Evolutionary conservation across 2,113 vertebrate genomes (phyloP), one percentile per base, ranked within the genome.

Genomic region (Oxyura jamaicensis): DNA sequence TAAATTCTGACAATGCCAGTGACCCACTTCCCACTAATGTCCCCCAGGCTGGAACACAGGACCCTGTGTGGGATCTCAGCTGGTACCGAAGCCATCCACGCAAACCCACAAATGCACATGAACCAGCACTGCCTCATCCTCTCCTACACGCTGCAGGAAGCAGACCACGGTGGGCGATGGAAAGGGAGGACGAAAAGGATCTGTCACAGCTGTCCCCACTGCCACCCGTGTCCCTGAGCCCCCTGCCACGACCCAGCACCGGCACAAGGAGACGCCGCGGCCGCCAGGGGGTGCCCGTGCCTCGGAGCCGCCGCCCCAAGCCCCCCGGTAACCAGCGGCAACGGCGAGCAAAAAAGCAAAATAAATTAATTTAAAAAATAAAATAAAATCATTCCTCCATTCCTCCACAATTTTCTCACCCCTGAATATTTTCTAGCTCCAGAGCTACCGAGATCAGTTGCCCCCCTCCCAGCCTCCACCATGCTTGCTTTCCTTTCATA

Each of bases 71-170:
- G 26, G 23, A 17, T 8, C 25, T 29, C 48, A 3, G 22, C 31
- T 2, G 8, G 53, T 35, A 2, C 60, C 7, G 46, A 7, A 15
- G 26, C 41, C 1, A 8, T 4, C 33, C 6, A 4, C 22, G 10
- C 6, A 6, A 3, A 3, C 2, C 4, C 60, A 7, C 0, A 7
- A 9, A 4, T 5, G 6, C 46, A 2, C 0, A 0, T 1, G 18
- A 29, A 20, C 12, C 10, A 35, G 36, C 62, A 25, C 8, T 31
- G 39, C 28, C 36, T 8, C 3, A 2, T 39, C 63, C 36, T 3
- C 59, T 25, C n/a, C 17, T 2, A 6, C 3, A 5, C 1, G 0
- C 0, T 6, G 53, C 0, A 29, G 84, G n/a, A 29, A 52, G 10
- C 44, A 10, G 41, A 4, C 11, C 53, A 31, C 1, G 46, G 36